Evolutionary conservation across 2,888 invertebrate genomes (phyloP).

Genomic region (Thecocarcelia acutangulata): DNA sequence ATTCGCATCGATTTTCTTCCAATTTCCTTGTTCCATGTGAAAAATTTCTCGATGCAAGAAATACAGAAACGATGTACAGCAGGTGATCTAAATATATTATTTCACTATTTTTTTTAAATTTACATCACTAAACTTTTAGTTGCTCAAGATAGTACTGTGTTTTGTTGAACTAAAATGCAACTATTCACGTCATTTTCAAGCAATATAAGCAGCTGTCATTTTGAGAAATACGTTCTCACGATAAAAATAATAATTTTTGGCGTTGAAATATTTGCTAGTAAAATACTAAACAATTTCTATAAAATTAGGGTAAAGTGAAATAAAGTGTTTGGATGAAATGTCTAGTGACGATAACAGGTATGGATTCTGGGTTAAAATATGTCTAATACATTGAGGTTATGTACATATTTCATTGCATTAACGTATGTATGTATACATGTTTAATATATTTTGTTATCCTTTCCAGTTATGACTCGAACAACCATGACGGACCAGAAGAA

Average conservation of each 20-base stretch:
- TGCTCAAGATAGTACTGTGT: background rate
- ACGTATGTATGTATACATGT: slow-evolving; percentile 38
- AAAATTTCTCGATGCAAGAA: too few species aligned
- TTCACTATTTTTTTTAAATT: too few species aligned
- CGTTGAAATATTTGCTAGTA: too few species aligned
- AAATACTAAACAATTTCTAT: background rate
- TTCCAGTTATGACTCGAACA: slow-evolving; percentile 76
- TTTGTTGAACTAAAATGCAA: background rate
- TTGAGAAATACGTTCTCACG: background rate
- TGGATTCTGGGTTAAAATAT: slow-evolving; percentile 8
- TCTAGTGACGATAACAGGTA: slow-evolving; percentile 74
- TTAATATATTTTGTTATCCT: slow-evolving; percentile 40
- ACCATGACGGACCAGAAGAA: slow-evolving; percentile 73
- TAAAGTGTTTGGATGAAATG: slow-evolving; percentile 59
- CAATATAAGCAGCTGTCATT: slow-evolving; percentile 36
- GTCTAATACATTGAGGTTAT: slow-evolving; percentile 68
- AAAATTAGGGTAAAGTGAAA: background rate
- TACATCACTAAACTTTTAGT: too few species aligned
- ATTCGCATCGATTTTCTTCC: too few species aligned
- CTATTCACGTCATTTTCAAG: background rate
- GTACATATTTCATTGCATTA: slow-evolving; percentile 33
- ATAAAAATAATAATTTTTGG: background rate
- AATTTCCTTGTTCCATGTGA: too few species aligned
- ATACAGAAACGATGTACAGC: too few species aligned
- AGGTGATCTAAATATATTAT: too few species aligned